Conservation (phyloP, 2,797 vertebrate genomes). For the Cetoscarus ocellatus region DNA sequence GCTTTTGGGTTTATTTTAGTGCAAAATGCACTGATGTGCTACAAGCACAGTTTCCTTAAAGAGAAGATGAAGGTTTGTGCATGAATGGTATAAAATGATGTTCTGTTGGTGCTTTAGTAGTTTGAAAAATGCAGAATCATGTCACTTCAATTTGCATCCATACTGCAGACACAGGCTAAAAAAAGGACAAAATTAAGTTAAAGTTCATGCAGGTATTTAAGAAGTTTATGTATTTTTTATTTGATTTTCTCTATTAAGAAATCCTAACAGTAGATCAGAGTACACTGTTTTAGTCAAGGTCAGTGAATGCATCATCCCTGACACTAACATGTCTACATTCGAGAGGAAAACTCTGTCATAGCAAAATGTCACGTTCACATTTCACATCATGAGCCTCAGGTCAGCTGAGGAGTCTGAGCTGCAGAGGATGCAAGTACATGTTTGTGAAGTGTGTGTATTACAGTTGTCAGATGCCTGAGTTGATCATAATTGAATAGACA, state of each 20-base stretch:
- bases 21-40: too few species aligned
- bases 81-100: too few species aligned
- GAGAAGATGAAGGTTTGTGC: too few species aligned
- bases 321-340: slow-evolving; percentile 1
- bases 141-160: neutral
- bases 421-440: slow-evolving; percentile 13
- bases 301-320: neutral
- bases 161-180: neutral
- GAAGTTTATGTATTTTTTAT: neutral
- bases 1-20: too few species aligned
- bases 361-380: slow-evolving; percentile 18
- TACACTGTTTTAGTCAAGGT: neutral
- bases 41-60: too few species aligned
- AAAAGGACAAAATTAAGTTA: neutral
- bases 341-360: slow-evolving; percentile 2
- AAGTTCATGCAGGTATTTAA: neutral
- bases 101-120: too few species aligned
- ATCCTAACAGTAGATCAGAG: neutral
- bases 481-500: slow-evolving; percentile 70
- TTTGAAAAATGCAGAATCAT: neutral
- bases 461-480: slow-evolving; percentile 56
- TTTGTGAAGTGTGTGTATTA: slow-evolving; percentile 22
- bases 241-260: neutral
- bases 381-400: slow-evolving; percentile 15
- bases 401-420: slow-evolving; percentile 34